Base-by-base conservation (phyloP, 1,140 invertebrate species). In the Conopomorpha cramerella region DNA sequence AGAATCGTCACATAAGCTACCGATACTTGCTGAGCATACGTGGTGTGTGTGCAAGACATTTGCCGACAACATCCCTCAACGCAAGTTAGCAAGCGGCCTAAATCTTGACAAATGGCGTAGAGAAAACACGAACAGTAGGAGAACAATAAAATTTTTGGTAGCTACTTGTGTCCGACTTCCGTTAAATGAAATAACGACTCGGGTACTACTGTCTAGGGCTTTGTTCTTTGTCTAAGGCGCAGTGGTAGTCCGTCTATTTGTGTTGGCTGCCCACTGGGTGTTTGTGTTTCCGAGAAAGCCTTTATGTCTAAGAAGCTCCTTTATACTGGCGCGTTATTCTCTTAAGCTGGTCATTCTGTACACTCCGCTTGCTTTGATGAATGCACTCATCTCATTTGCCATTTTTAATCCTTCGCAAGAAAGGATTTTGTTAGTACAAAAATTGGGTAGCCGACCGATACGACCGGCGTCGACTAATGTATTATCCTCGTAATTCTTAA, bases 181-280 rank as follows among this genome's bases (percentile, higher is more conserved):
- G 51, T 59, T 30, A 46, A 63, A 57, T 48, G 33, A 48, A 45
- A 62, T 63, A 57, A 64, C 57, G 48, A 56, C 46, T 46, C 40
- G 45, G 47, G 47, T 43, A 51, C 60, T 55, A 57, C 51, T 50
- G 36, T 46, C 36, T 31, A 34, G 43, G 46, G 52, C n/a, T n/a
- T 71, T 67, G 64, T 66, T 40, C 45, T 49, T 43, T 40, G 45
- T 30, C 37, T 36, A 34, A 38, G 40, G 32, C 55, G 56, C 59
- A 61, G 58, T 61, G 59, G 53, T 54, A 33, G 56, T 46, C 10
- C 3, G 11, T 55, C 50, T 49, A 53, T 36, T 46, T 53, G 42
- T 53, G 51, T 49, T 43, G 58, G 58, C 60, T 50, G 50, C 51
- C 49, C 44, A 55, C 51, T 51, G 55, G 49, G 68, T 59, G 55